Percentiles rank a stretch among this genome's conserved stretches.
Evolutionary conservation across 1,140 invertebrate species (phyloP).

Genomic region (Paramacrobiotus metropolitanus): DNA sequence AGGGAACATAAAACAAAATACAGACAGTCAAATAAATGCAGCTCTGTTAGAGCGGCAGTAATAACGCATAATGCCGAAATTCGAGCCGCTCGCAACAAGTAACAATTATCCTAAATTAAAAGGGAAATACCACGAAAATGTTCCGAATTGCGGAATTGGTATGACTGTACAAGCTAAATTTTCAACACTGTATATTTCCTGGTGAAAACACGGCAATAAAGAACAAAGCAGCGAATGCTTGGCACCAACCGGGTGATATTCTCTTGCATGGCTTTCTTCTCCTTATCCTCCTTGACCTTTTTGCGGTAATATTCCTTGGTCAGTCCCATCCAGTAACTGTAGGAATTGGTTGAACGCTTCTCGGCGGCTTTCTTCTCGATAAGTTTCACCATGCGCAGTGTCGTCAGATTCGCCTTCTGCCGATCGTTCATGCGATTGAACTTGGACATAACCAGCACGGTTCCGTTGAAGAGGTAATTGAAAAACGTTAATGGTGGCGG

Average conservation of each 20-base stretch:
- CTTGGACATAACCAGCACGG: background rate
- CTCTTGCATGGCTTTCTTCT: background rate
- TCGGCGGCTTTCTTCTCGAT: background rate
- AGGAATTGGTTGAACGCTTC: background rate
- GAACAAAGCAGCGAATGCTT: background rate
- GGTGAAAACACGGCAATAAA: background rate
- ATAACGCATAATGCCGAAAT: too few relatives aligned
- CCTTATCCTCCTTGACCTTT: background rate
- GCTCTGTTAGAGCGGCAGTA: too few relatives aligned
- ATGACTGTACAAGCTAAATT: too few relatives aligned
- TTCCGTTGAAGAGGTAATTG: slow-evolving; percentile 14
- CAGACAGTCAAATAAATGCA: too few relatives aligned
- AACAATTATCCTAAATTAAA: background rate
- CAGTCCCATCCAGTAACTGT: slow-evolving; percentile 4
- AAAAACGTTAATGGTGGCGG: slow-evolving; percentile 20
- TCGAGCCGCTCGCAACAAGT: too few relatives aligned
- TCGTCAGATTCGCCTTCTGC: background rate
- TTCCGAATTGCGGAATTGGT: background rate
- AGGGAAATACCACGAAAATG: background rate
- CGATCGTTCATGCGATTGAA: background rate
- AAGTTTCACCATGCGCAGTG: background rate
- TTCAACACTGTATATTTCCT: background rate
- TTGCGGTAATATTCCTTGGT: slow-evolving; percentile 1
- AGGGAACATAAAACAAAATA: too few relatives aligned
- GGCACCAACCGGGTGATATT: background rate